Conservation (phyloP, 2,888 invertebrate genomes). For the Tenodera sinensis region DNA sequence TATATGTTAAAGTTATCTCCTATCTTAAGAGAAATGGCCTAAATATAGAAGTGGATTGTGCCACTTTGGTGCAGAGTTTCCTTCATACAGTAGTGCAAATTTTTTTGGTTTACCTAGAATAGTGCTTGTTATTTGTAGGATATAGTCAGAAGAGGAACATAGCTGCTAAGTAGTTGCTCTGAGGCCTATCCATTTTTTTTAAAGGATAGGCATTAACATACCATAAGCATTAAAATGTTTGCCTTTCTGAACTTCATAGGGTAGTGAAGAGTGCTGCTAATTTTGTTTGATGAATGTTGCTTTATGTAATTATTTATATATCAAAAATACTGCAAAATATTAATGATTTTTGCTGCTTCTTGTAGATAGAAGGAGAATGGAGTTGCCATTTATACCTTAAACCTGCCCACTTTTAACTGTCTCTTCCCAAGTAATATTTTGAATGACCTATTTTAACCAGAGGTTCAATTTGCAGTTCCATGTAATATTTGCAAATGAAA, state of each 20-base stretch:
- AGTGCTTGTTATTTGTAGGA: background rate
- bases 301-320: background rate
- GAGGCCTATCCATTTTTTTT: background rate
- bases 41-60: background rate
- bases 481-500: background rate
- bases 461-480: background rate
- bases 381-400: background rate
- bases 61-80: background rate
- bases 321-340: background rate
- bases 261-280: background rate
- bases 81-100: background rate
- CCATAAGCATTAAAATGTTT: background rate
- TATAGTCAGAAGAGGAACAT: background rate
- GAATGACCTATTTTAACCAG: background rate
- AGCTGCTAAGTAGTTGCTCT: background rate
- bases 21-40: background rate
- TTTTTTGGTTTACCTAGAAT: background rate
- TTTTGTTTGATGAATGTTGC: background rate
- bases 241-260: background rate
- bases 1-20: background rate
- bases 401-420: background rate
- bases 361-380: constrained; percentile 8
- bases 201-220: background rate
- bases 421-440: background rate
- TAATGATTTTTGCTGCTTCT: background rate